Conservation (phyloP, 2,888 invertebrate genomes). For the Ophion costatus region DNA sequence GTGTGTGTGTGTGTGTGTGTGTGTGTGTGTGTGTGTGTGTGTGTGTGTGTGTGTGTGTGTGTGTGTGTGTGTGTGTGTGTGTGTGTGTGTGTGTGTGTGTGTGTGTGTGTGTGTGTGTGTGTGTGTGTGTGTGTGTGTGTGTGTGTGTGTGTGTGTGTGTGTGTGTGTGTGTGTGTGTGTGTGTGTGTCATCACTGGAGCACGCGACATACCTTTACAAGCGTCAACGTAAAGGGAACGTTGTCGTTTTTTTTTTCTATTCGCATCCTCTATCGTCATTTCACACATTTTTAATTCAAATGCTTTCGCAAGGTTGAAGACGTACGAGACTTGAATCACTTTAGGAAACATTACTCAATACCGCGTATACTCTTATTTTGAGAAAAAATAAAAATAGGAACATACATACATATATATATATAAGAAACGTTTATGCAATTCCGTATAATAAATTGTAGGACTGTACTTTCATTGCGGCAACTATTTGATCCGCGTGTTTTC, state of each 20-base stretch:
- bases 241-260: slow-evolving; percentile 5
- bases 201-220: slow-evolving; percentile 16
- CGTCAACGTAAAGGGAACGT: slow-evolving; percentile 36
- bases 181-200: not conserved
- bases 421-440: not conserved
- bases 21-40: too few relatives aligned
- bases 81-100: too few relatives aligned
- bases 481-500: not conserved
- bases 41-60: too few relatives aligned
- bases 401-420: not conserved
- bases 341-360: slow-evolving; percentile 21
- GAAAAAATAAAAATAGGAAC: not conserved
- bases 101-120: too few relatives aligned
- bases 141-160: too few relatives aligned
- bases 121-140: too few relatives aligned
- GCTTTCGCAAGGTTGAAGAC: slow-evolving; percentile 35
- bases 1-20: too few relatives aligned
- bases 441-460: slow-evolving; percentile 2
- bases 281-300: slow-evolving; percentile 28
- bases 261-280: slow-evolving; percentile 14
- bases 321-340: slow-evolving; percentile 35
- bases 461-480: not conserved
- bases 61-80: too few relatives aligned
- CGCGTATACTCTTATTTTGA: not conserved
- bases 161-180: too few relatives aligned